Percentiles rank a stretch among this genome's conserved stretches.
Conservation (phyloP, 2,888 invertebrate species). For the Diloba caeruleocephala region DNA sequence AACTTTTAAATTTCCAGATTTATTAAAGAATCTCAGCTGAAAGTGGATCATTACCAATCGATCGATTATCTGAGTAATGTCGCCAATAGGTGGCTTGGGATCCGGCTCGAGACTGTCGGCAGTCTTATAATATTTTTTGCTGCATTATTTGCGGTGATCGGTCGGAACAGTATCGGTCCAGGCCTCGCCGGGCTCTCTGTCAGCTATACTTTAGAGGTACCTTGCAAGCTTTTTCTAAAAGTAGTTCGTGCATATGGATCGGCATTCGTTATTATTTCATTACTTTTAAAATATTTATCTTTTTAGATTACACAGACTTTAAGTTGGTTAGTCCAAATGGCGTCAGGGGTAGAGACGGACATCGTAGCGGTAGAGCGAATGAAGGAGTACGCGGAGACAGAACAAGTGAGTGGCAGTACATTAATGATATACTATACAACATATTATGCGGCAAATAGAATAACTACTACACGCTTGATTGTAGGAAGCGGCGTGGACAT, state of each 20-base stretch:
- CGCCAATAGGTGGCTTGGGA: slow-evolving; percentile 98
- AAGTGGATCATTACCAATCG: slow-evolving; percentile 97
- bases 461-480: no score
- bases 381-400: slow-evolving; percentile 97
- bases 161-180: slow-evolving; percentile 91
- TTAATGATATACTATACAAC: no score
- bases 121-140: slow-evolving; percentile 98
- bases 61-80: slow-evolving; percentile 97
- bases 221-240: background rate
- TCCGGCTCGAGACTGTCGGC: slow-evolving; percentile 98
- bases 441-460: no score
- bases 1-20: slow-evolving; percentile 90
- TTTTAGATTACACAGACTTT: slow-evolving; percentile 96
- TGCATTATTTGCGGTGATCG: slow-evolving; percentile 96
- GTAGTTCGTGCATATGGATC: background rate
- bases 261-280: no score
- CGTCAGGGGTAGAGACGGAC: slow-evolving; percentile 98
- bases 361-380: slow-evolving; percentile 99
- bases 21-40: slow-evolving; percentile 95
- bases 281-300: slow-evolving; percentile 7
- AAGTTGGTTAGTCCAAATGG: slow-evolving; percentile 98
- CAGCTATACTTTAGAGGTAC: slow-evolving; percentile 95
- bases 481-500: slow-evolving; percentile 94
- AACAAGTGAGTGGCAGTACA: no score
- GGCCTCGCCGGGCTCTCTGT: slow-evolving; percentile 97